Conservation (phyloP, 2,113 vertebrate genomes). For the Phaethon lepturus region DNA sequence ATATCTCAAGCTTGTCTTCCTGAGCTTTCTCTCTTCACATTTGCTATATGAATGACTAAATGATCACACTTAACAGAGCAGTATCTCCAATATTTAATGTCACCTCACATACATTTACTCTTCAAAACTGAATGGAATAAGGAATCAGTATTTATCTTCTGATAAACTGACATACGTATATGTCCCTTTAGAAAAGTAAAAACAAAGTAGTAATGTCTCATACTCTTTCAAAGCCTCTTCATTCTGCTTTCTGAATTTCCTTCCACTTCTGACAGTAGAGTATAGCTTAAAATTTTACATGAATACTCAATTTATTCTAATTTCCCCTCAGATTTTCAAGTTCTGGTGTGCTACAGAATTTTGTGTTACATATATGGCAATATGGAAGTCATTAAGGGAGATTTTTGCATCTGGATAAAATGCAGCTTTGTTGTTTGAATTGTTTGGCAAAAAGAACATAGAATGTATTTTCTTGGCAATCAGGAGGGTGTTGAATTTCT, state of each 20-base stretch:
- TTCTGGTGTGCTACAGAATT: neutral
- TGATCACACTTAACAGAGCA: neutral
- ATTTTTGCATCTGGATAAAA: neutral
- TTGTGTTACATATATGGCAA: neutral
- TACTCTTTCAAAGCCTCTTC: neutral
- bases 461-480: neutral
- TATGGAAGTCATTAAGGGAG: neutral
- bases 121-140: neutral
- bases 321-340: neutral
- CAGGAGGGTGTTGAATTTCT: neutral
- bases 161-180: neutral
- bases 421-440: neutral
- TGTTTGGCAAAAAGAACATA: neutral
- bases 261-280: neutral
- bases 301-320: neutral
- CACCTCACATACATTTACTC: neutral
- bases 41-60: neutral
- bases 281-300: neutral
- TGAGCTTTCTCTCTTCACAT: neutral
- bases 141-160: neutral
- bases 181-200: neutral
- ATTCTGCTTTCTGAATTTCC: neutral
- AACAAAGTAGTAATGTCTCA: neutral
- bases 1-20: neutral
- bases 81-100: neutral